Evolutionary conservation across 2,888 invertebrate species (phyloP).

Genomic region (Cheilosia scutellata): DNA sequence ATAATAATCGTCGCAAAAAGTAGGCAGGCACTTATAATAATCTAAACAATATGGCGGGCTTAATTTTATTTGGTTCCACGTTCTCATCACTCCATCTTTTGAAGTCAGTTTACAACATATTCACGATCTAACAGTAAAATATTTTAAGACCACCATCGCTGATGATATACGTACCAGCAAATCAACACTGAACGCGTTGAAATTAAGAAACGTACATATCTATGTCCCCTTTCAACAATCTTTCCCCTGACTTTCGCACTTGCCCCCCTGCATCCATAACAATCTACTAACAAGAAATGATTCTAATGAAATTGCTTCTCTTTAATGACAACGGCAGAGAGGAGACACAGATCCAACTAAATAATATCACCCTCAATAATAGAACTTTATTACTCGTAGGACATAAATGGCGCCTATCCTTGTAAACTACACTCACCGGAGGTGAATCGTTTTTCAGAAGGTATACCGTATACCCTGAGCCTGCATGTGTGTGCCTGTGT

Average conservation of each 20-base stretch:
- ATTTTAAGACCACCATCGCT: conserved; percentile 42
- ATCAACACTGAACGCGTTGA: conserved; percentile 39
- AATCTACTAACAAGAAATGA: conserved; percentile 64
- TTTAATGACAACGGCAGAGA: conserved; percentile 32
- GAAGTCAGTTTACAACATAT: conserved; percentile 49
- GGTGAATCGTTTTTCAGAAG: conserved; percentile 54
- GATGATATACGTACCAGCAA: conserved; percentile 49
- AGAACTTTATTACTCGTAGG: conserved; percentile 69
- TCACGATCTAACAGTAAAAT: conserved; percentile 55
- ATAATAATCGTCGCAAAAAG: too few relatives aligned
- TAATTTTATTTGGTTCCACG: conserved; percentile 32
- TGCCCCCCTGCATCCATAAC: conserved; percentile 19
- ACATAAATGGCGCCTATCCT: conserved; percentile 68
- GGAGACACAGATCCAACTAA: conserved; percentile 49
- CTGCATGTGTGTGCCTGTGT: conserved; percentile 29
- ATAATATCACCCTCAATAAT: conserved; percentile 72
- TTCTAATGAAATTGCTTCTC: conserved; percentile 71
- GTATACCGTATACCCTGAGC: neutral
- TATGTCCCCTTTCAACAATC: conserved; percentile 1
- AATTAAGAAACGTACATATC: conserved; percentile 25
- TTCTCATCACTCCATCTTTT: conserved; percentile 27
- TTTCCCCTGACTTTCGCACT: neutral
- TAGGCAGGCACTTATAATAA: too few relatives aligned
- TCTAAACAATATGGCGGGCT: conserved; percentile 21
- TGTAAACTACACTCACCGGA: conserved; percentile 64